Base-by-base conservation (phyloP, 2,888 invertebrate species). In the Drosophila seclusa region DNA sequence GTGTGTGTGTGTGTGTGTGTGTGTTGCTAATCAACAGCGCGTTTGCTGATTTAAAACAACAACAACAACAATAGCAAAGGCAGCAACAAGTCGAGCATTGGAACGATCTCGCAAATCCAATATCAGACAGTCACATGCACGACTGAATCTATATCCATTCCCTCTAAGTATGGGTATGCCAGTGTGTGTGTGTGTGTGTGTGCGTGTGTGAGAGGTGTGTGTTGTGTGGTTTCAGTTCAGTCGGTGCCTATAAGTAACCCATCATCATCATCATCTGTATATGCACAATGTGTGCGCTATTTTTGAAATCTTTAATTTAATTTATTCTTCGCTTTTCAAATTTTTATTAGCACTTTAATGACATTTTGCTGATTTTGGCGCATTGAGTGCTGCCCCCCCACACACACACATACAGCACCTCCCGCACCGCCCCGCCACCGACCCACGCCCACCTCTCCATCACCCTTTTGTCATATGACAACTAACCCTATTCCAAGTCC, bases 311-410 rank as follows among this genome's bases (percentile, higher is more conserved):
- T 80, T 68, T 81, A 68, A 80, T 80, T 78, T 81, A 80, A 36
- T 55, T 36, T 36, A 36, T 78, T 71, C 62, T 57, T 42, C 61
- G 59, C 40, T 68, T 66, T 66, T 53, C 31, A 72, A 68, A 82
- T 87, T 85, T 85, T 85, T 85, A 85, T 73, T 87, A 78, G 71
- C 73, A 64, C 72, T 74, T 89, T 86, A 89, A 85, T 89, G 85
- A 80, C 84, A 85, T 87, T 84, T 89, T 48, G 78, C 78, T 82
- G 71, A 70, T 72, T 78, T 80, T 76, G 64, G 77, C 64, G 50
- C 57, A 64, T 73, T 67, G 53, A 54, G 40, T 29, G 70, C 36
- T 59, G 65, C 11, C 68, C 60, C 68, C 48, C 4, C 2, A n/a
- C n/a, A 36, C 8, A 18, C 29, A 16, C 27, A 13, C 21, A 27